A percentile compares a stretch with the other conserved stretches of the same genome.
Evolutionary conservation across 2,888 invertebrate species (phyloP).

Genomic region (Leptogaster cylindrica): DNA sequence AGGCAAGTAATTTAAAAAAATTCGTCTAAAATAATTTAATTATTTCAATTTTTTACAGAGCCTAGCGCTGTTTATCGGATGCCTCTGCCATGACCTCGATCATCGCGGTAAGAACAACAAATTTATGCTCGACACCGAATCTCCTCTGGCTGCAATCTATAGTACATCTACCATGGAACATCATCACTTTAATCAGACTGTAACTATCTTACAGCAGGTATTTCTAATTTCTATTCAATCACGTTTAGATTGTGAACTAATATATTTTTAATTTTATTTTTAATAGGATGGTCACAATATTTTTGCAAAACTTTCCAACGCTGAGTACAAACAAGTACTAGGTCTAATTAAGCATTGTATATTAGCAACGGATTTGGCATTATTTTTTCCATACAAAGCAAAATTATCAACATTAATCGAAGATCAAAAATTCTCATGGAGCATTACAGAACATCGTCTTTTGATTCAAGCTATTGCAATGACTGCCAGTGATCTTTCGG

Average conservation of each 20-base stretch:
- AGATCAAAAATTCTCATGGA: constrained; percentile 70
- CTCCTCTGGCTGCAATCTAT: constrained; percentile 83
- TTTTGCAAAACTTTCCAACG: constrained; percentile 72
- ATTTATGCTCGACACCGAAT: constrained; percentile 82
- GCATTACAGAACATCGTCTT: constrained; percentile 69
- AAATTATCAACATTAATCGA: constrained; percentile 66
- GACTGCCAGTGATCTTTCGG: constrained; percentile 84
- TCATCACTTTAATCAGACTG: constrained; percentile 88
- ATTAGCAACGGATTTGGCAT: constrained; percentile 81
- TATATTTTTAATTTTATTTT: no score
- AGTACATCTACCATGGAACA: constrained; percentile 87
- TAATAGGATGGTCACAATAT: constrained; percentile 91
- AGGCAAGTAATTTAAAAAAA: constrained; percentile 62
- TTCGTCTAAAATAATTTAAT: neutral
- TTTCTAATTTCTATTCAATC: neutral
- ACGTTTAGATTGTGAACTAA: neutral
- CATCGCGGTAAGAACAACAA: constrained; percentile 87
- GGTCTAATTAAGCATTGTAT: constrained; percentile 81
- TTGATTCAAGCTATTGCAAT: constrained; percentile 78
- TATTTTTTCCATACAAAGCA: constrained; percentile 79
- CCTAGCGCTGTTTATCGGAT: constrained; percentile 78
- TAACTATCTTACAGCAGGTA: constrained; percentile 81
- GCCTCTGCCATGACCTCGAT: constrained; percentile 85
- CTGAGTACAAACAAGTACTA: constrained; percentile 79
- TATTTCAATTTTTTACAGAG: constrained; percentile 59